Conservation (phyloP, 2,113 vertebrate genomes). For the Xenus cinereus region DNA sequence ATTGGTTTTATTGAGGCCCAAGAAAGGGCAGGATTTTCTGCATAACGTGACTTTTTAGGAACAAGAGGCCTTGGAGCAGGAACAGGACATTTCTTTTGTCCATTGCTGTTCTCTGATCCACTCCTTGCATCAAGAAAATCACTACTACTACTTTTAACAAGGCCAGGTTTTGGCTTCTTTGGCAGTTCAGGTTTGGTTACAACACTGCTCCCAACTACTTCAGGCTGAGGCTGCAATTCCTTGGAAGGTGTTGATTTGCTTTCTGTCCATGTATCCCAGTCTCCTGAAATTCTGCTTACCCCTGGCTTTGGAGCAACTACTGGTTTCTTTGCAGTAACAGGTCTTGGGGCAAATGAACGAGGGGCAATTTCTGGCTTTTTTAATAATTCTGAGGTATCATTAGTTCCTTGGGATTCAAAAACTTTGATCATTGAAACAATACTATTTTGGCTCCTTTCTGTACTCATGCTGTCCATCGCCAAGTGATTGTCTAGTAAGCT, state of each 20-base stretch:
- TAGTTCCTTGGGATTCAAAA: conserved; percentile 82
- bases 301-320: conserved; percentile 74
- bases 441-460: conserved; percentile 78
- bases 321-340: conserved; percentile 82
- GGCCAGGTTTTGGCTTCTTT: conserved; percentile 78
- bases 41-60: conserved; percentile 70
- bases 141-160: conserved; percentile 65
- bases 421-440: conserved; percentile 88
- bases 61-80: conserved; percentile 77
- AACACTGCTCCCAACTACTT: conserved; percentile 33
- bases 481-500: conserved; percentile 60
- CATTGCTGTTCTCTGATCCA: not conserved
- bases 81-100: conserved; percentile 54
- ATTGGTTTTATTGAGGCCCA: conserved; percentile 49
- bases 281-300: conserved; percentile 68
- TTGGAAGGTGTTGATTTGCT: conserved; percentile 47
- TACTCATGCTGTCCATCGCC: conserved; percentile 77
- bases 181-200: conserved; percentile 79
- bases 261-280: conserved; percentile 66
- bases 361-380: conserved; percentile 79
- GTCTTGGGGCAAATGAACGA: conserved; percentile 72
- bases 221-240: conserved; percentile 54
- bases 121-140: conserved; percentile 59
- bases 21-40: conserved; percentile 57
- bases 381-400: conserved; percentile 67